Conservation (phyloP, 1,140 invertebrate genomes). For the Cotesia typhae region DNA sequence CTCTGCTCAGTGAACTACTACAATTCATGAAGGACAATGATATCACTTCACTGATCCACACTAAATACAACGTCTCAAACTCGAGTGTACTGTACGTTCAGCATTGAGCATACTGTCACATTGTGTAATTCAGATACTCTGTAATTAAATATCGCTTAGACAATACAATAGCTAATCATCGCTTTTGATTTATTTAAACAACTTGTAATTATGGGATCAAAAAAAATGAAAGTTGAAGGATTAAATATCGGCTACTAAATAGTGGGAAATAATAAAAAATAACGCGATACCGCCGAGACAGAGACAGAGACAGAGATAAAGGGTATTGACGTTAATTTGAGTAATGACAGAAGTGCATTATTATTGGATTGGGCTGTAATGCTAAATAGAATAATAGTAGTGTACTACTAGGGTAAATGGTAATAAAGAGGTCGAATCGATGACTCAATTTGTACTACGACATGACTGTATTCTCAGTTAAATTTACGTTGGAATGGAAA, state of each 20-base stretch:
- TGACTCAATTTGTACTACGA: neutral
- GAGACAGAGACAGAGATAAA: neutral
- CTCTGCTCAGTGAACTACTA: slow-evolving; percentile 49
- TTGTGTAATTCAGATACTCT: no score
- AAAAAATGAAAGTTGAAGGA: no score
- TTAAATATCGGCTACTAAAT: no score
- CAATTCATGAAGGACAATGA: slow-evolving; percentile 48
- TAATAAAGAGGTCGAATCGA: slow-evolving; percentile 4
- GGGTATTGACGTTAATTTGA: no score
- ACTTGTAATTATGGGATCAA: no score
- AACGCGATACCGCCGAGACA: neutral
- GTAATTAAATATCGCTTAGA: no score
- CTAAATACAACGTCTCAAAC: slow-evolving; percentile 21
- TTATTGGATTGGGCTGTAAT: neutral
- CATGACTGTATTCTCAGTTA: slow-evolving; percentile 36
- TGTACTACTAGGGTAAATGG: slow-evolving; percentile 6
- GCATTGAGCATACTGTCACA: no score
- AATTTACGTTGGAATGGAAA: slow-evolving; percentile 41
- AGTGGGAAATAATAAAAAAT: no score
- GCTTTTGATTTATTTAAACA: no score
- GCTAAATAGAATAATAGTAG: neutral
- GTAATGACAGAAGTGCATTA: neutral
- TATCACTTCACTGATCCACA: slow-evolving; percentile 29
- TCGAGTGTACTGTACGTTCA: slow-evolving; percentile 3
- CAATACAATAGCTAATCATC: no score